phyloP scores from a whole-genome alignment of 35 echinoderm and acorn worm species.

The Hemicentrotus pulcherrimus region DNA sequence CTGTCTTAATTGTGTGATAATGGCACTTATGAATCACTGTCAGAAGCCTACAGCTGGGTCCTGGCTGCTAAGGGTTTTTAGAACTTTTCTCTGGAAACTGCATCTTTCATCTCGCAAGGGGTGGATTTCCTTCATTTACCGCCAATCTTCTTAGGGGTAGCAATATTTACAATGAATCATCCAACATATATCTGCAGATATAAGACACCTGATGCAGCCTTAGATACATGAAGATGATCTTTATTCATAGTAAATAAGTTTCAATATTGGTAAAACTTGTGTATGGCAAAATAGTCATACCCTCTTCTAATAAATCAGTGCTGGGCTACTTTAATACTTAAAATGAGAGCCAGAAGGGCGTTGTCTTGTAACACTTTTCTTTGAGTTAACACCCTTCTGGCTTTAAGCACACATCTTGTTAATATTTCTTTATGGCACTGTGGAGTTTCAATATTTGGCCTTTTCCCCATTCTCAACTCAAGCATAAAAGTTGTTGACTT shows the following conservation, averaged over 20 bases:
- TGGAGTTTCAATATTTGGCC: no score
- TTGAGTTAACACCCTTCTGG: no score
- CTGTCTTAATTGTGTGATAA: constrained; percentile 40
- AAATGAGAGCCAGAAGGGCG: no score
- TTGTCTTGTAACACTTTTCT: no score
- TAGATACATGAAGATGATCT: not conserved
- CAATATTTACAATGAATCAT: not conserved
- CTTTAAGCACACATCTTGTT: no score
- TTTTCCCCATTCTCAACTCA: no score
- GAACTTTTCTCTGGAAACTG: not conserved
- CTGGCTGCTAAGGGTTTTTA: not conserved
- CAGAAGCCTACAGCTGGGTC: constrained; percentile 32
- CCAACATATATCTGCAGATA: not conserved
- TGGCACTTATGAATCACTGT: constrained; percentile 45
- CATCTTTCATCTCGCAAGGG: not conserved
- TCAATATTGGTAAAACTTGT: no score
- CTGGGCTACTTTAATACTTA: no score
- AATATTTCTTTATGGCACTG: no score
- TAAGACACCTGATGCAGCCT: not conserved
- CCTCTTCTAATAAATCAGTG: no score
- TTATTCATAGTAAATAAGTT: not conserved
- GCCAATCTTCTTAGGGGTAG: not conserved
- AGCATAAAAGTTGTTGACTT: no score
- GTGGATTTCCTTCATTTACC: constrained; percentile 19
- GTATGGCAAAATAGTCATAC: no score